Evolutionary conservation across 2,113 vertebrate species (phyloP).

Genomic region (Himantopus leucocephalus): DNA sequence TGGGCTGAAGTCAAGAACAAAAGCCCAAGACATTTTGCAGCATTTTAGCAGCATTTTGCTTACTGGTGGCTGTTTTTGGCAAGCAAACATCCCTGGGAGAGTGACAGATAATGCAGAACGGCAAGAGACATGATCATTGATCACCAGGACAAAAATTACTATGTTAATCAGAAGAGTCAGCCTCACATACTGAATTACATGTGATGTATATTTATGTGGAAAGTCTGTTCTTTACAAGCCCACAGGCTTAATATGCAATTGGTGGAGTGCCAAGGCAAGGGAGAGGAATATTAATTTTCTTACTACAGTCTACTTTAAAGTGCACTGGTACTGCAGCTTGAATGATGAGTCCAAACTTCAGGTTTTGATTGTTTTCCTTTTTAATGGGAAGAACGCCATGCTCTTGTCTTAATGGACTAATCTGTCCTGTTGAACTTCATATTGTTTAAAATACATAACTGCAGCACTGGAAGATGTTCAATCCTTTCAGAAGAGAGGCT

Average conservation of each 20-base stretch:
- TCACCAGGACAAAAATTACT: background rate
- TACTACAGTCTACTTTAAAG: background rate
- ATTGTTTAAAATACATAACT: background rate
- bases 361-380: slow-evolving; percentile 3
- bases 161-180: background rate
- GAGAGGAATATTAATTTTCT: slow-evolving; percentile 2
- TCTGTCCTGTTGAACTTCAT: background rate
- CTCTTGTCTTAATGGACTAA: background rate
- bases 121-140: background rate
- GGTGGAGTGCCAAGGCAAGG: background rate
- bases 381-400: background rate
- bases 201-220: background rate
- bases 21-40: background rate
- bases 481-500: background rate
- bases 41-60: background rate
- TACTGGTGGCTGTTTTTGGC: background rate
- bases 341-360: background rate
- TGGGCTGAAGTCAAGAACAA: background rate
- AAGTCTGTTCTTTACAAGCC: background rate
- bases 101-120: background rate
- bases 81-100: background rate
- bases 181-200: background rate
- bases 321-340: background rate
- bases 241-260: background rate
- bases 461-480: background rate